Evolutionary conservation across 2,113 vertebrate species (phyloP).

Genomic region (Hepsetus odoe): DNA sequence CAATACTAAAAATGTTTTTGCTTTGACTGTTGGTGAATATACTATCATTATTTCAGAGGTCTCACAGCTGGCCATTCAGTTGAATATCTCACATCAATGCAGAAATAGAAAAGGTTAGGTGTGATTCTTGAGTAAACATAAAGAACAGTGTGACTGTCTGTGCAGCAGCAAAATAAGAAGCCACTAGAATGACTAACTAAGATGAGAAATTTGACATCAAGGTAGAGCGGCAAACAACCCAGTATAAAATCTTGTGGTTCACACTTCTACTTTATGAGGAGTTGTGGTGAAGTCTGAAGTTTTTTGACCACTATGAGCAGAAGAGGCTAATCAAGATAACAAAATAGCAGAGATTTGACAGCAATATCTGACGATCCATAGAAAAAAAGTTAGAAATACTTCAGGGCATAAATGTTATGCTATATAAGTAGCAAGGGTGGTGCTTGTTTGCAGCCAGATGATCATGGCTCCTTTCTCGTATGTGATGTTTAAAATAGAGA

Average conservation of each 20-base stretch:
- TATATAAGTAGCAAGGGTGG: neutral
- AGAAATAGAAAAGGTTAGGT: neutral
- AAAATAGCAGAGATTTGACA: neutral
- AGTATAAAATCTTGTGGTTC: neutral
- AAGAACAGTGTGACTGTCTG: neutral
- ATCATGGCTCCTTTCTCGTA: neutral
- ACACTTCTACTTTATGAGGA: no score
- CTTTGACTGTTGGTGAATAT: no score
- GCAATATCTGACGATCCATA: neutral
- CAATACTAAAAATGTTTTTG: no score
- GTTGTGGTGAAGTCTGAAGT: no score
- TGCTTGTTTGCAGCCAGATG: neutral
- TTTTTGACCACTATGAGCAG: no score
- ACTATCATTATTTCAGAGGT: neutral
- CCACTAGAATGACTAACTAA: conserved; percentile 6
- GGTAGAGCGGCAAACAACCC: neutral
- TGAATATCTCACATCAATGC: neutral
- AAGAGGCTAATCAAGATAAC: conserved; percentile 13
- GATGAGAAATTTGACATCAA: neutral
- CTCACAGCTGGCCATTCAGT: neutral
- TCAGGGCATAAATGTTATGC: neutral
- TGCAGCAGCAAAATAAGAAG: conserved; percentile 4
- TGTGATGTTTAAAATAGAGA: neutral
- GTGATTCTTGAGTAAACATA: neutral
- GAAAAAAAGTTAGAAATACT: neutral